Percentiles rank a stretch among this genome's conserved stretches.
Conservation (phyloP, 2,888 invertebrate species). For the Amaurobius ferox region DNA sequence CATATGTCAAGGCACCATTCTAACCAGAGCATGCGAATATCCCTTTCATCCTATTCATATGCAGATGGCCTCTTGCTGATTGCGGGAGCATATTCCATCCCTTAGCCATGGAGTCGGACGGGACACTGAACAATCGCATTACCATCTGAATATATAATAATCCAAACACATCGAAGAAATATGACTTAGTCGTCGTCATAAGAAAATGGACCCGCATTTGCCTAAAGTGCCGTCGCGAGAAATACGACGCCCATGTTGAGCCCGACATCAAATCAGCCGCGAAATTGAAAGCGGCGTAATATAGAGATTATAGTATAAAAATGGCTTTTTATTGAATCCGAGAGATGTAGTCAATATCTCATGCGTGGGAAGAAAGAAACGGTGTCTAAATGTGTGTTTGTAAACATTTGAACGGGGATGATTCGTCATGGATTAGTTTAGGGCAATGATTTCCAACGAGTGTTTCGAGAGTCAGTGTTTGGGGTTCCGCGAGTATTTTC, state of each 20-base stretch:
- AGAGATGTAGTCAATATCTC: no score
- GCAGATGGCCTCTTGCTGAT: slow-evolving; percentile 55
- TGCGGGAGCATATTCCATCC: slow-evolving; percentile 66
- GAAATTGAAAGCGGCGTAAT: not conserved
- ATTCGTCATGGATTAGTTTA: no score
- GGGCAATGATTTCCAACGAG: no score
- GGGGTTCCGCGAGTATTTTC: no score
- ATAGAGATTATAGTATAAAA: no score
- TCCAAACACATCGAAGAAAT: slow-evolving; percentile 5
- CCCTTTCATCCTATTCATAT: slow-evolving; percentile 55
- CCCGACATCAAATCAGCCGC: not conserved
- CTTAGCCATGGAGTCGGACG: slow-evolving; percentile 48
- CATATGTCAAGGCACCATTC: slow-evolving; percentile 59
- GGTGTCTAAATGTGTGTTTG: no score
- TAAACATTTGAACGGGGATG: no score
- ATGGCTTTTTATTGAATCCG: no score
- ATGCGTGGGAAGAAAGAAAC: no score
- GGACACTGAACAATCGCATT: slow-evolving; percentile 31
- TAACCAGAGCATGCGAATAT: slow-evolving; percentile 27
- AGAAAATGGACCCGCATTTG: not conserved
- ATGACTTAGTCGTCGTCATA: not conserved
- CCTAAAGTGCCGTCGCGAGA: not conserved
- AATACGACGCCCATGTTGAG: not conserved
- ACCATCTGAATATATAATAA: slow-evolving; percentile 47
- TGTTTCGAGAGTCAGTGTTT: no score